These are phyloP conservation scores for Darevskia nairensis DNA, from an alignment of 2,797 vertebrate genomes.

Conservation along the genomic window DNA sequence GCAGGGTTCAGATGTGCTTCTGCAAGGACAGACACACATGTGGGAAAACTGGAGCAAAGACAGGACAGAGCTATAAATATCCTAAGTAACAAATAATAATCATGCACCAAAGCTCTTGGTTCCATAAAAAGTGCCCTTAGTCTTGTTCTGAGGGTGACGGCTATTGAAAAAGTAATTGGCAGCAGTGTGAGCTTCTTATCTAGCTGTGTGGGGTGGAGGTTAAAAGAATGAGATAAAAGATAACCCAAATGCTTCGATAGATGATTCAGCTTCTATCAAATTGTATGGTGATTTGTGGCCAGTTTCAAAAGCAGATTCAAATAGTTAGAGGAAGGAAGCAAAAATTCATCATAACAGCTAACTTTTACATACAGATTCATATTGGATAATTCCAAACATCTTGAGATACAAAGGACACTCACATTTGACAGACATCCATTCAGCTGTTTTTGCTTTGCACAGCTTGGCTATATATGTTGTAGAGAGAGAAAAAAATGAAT, in stretches of 20 bases:
- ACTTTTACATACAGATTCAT: not conserved
- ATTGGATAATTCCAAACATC: not conserved
- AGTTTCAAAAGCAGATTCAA: slow-evolving; percentile 5
- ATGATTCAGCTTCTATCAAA: not conserved
- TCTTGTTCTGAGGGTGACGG: not conserved
- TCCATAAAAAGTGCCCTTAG: not conserved
- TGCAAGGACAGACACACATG: not conserved
- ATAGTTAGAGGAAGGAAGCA: not conserved
- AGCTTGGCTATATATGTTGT: not conserved
- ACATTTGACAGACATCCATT: not conserved
- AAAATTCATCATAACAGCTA: not conserved
- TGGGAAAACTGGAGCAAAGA: not conserved
- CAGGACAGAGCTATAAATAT: not conserved
- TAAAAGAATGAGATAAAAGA: not conserved
- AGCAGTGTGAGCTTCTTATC: not conserved
- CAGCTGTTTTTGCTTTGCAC: not conserved
- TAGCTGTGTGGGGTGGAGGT: not conserved
- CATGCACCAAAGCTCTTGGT: not conserved
- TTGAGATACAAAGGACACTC: not conserved
- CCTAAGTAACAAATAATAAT: not conserved
- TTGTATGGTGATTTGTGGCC: not conserved
- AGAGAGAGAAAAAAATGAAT: not conserved
- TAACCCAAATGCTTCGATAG: not conserved
- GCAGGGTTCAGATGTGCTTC: not conserved
- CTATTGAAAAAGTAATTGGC: not conserved